phyloP scores from a whole-genome alignment of 1,140 invertebrate species.

The Apis florea region DNA sequence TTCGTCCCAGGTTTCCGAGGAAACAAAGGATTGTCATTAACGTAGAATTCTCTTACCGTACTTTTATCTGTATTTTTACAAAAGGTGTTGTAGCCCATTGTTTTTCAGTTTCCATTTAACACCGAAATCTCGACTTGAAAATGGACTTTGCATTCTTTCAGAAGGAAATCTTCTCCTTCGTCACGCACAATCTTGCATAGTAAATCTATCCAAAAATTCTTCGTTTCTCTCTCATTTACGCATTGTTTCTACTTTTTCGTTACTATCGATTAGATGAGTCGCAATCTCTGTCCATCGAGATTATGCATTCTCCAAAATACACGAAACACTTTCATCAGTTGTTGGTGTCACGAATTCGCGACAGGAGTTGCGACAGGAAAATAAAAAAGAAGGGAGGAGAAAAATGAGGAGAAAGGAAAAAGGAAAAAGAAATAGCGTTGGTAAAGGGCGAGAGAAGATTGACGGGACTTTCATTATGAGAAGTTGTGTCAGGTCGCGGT shows the following conservation, averaged over 20 bases:
- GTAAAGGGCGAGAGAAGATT: constrained; percentile 11
- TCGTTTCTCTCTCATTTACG: background rate
- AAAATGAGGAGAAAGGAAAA: background rate
- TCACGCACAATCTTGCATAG: background rate
- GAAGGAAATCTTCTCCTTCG: background rate
- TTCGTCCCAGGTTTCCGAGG: background rate
- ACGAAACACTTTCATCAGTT: constrained; percentile 13
- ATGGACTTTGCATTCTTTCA: constrained; percentile 1
- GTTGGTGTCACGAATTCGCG: background rate
- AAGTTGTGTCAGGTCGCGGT: constrained; percentile 25
- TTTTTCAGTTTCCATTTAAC: background rate
- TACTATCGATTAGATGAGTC: background rate
- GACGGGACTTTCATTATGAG: constrained; percentile 48
- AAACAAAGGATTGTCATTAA: constrained; percentile 6
- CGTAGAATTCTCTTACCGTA: background rate
- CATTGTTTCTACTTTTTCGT: too few species aligned
- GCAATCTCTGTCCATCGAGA: background rate
- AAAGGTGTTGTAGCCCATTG: constrained; percentile 2
- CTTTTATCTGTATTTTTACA: background rate
- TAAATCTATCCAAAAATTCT: background rate
- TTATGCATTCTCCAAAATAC: background rate
- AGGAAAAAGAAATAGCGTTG: background rate
- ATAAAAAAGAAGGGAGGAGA: background rate
- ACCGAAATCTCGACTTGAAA: background rate
- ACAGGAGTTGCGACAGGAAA: background rate